Base-by-base conservation (phyloP, 2,888 invertebrate species). In the Limnephilus marmoratus region DNA sequence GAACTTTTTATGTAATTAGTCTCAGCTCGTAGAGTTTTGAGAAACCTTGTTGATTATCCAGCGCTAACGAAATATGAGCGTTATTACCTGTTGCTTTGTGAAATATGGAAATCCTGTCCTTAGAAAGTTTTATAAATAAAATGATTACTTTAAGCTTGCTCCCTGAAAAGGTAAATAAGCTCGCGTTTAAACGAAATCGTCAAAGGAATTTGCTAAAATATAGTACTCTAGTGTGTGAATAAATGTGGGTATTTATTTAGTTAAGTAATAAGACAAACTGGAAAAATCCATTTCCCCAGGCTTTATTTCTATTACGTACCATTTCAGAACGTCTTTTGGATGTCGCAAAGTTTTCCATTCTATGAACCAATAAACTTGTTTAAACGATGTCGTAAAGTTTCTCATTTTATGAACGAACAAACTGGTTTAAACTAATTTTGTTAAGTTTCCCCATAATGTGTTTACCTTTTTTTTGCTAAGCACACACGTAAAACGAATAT, bases 81-180 rank as follows among this genome's bases (percentile, higher is more conserved):
- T 89, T 89, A 89, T 89, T 89, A 89, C 88, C 88, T 89, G 88
- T 89, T 89, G 88, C 88, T 41, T 81, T 89, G 41, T 81, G 81
- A 9, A 80, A 89, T 89, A 80, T 81, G 88, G 24, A 80, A 89
- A 80, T 89, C 88, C 29, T 34, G 34, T 24, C n/a, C 12, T 37
- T 29, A 24, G 88, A 89, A 89, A 89, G 34, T 80, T 88, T 88
- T 24, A 88, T 31, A 34, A 80, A 68, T 53, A 68, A 68, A 68
- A 68, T 68, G 18, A 68, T 68, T 68, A 24, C 68, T n/a, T 68
- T 24, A 68, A 68, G 9, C 24, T 9, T 68, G 68, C 2, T 24
- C 68, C 9, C 68, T 68, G 68, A 68, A 68, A 68, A 24, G 24
- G 24, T 68, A 68, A 24, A 68, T n/a, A 68, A n/a, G 68, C 68